phyloP scores from a whole-genome alignment of 2,113 vertebrate species.

The Alethe castanea region DNA sequence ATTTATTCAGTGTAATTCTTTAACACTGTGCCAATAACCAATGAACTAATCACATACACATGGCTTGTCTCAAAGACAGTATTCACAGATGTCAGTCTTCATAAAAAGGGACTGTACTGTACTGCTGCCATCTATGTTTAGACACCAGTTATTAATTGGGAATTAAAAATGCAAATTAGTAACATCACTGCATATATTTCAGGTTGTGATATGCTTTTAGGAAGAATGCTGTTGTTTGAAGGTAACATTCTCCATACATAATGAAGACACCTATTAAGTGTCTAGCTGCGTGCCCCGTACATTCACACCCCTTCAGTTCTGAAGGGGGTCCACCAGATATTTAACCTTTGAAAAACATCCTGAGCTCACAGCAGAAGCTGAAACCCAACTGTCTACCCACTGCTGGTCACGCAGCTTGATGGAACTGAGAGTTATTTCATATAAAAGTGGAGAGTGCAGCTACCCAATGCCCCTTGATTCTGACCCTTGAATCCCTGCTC shows the following conservation, averaged over 20 bases:
- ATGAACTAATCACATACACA: background rate
- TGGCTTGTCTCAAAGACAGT: background rate
- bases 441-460: background rate
- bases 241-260: background rate
- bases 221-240: background rate
- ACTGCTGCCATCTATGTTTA: background rate
- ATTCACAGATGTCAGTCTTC: slow-evolving; percentile 10
- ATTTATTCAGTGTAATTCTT: slow-evolving; percentile 2
- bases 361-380: background rate
- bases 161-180: background rate
- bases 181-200: background rate
- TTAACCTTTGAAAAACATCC: background rate
- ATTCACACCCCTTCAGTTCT: background rate
- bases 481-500: background rate
- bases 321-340: background rate
- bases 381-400: background rate
- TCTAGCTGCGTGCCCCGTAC: background rate
- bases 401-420: accelerated
- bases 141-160: background rate
- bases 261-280: background rate
- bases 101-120: background rate
- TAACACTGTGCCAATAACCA: slow-evolving; percentile 6
- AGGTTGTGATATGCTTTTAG: background rate
- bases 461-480: background rate
- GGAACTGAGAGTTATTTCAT: background rate